Evolutionary conservation across 2,888 invertebrate genomes (phyloP).

Genomic region (Rhogogaster chlorosoma): DNA sequence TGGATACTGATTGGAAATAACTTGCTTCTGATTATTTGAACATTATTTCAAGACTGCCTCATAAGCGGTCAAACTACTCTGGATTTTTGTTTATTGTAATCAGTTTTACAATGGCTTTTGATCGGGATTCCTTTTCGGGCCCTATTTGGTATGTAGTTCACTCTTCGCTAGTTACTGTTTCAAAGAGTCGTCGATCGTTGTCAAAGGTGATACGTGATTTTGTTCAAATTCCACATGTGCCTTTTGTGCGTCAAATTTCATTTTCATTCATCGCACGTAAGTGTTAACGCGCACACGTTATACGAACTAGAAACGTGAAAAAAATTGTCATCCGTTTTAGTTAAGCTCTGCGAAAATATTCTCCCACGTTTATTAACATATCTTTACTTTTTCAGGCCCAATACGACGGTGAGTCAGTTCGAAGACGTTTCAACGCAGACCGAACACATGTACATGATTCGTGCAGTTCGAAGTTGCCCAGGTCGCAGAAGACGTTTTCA

Average conservation of each 20-base stretch:
- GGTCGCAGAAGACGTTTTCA: slow-evolving; percentile 31
- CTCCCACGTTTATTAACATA: neutral
- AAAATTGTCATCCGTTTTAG: neutral
- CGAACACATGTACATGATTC: slow-evolving; percentile 58
- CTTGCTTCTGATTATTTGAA: neutral
- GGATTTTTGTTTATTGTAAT: no score
- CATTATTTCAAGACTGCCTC: neutral
- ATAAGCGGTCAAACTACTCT: neutral
- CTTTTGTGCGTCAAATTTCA: neutral
- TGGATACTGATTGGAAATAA: neutral
- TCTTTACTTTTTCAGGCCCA: neutral
- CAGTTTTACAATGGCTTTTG: no score
- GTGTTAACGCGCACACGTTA: neutral
- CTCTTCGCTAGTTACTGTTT: neutral
- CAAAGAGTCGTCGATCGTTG: neutral
- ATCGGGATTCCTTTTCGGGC: no score
- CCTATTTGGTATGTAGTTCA: neutral
- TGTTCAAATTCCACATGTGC: neutral
- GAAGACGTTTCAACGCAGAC: slow-evolving; percentile 59
- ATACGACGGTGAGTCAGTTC: neutral
- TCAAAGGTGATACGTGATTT: neutral
- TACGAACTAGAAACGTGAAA: neutral
- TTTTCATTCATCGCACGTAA: neutral
- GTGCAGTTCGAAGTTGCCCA: slow-evolving; percentile 59
- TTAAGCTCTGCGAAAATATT: neutral